A percentile compares a stretch with the other conserved stretches of the same genome.
These are phyloP conservation scores for Lonchura striata DNA, from an alignment of 2,113 vertebrate genomes.

Conservation along the genomic window DNA sequence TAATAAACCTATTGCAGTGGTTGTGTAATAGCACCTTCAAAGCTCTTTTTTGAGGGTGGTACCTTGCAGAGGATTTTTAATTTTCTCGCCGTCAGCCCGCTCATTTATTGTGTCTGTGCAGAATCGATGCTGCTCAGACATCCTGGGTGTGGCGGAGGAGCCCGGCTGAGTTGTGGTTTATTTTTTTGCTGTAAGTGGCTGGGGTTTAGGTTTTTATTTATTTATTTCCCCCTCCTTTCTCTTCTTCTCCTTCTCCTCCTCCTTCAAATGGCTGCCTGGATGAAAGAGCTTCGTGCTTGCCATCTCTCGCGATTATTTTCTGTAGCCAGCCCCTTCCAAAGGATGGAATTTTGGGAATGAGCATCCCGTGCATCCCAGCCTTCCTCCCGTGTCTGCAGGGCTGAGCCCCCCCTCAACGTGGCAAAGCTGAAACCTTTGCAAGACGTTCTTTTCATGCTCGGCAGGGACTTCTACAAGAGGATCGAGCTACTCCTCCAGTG, in stretches of 20 bases:
- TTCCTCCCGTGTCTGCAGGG: not conserved
- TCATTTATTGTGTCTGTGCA: not conserved
- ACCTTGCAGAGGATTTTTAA: not conserved
- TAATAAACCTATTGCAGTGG: not conserved
- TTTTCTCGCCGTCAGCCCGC: not conserved
- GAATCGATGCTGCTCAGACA: not conserved
- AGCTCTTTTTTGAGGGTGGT: not conserved
- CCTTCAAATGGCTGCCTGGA: not conserved
- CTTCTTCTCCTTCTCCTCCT: not conserved
- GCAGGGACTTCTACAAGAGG: constrained; percentile 37
- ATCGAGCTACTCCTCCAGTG: not conserved
- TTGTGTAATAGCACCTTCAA: not conserved
- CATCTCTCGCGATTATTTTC: not conserved
- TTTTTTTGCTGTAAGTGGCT: not conserved
- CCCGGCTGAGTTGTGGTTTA: not conserved
- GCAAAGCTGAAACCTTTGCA: constrained; percentile 17
- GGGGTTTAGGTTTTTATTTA: not conserved
- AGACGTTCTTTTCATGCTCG: not conserved
- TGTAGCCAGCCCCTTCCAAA: accelerated
- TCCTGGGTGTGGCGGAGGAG: not conserved
- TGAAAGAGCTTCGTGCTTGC: not conserved
- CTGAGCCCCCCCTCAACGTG: accelerated
- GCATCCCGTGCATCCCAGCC: not conserved
- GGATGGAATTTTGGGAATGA: not conserved
- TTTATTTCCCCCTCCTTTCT: not conserved